phyloP scores from a whole-genome alignment of 2,888 invertebrate species.

The Julus scandinavius region DNA sequence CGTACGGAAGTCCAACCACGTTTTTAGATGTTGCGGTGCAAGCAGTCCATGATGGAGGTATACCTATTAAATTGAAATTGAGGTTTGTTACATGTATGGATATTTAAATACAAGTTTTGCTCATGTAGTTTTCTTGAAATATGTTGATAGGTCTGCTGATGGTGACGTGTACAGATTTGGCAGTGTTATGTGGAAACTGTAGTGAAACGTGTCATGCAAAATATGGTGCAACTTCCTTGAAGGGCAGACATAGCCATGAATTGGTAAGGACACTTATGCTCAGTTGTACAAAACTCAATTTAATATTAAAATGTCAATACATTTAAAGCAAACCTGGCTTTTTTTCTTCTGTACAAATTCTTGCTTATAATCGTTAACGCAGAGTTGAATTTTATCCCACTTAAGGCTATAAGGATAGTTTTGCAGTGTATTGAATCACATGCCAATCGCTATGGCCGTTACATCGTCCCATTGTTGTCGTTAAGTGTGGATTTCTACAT shows the following conservation, averaged over 20 bases:
- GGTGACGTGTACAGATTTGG: slow-evolving; percentile 95
- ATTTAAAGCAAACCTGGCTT: background rate
- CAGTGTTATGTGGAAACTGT: slow-evolving; percentile 90
- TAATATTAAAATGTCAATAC: background rate
- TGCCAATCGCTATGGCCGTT: slow-evolving; percentile 92
- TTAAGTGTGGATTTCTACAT: slow-evolving; percentile 97
- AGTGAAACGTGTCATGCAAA: slow-evolving; percentile 93
- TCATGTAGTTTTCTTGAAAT: background rate
- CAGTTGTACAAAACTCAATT: background rate
- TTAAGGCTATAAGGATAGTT: slow-evolving; percentile 88
- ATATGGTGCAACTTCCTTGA: slow-evolving; percentile 90
- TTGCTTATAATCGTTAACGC: background rate
- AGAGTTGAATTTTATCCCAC: background rate
- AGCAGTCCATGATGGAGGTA: slow-evolving; percentile 66
- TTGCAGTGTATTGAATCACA: slow-evolving; percentile 89
- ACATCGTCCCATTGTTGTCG: slow-evolving; percentile 89
- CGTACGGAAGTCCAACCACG: slow-evolving; percentile 93
- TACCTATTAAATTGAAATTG: background rate
- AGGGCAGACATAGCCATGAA: slow-evolving; percentile 92
- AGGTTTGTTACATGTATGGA: background rate
- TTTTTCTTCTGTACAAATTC: no score
- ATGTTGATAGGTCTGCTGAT: slow-evolving; percentile 80
- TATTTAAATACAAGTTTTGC: background rate
- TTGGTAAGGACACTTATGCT: slow-evolving; percentile 72
- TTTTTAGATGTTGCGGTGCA: slow-evolving; percentile 90